Conservation (phyloP, 2,113 vertebrate genomes). For the Hymenochirus boettgeri region DNA sequence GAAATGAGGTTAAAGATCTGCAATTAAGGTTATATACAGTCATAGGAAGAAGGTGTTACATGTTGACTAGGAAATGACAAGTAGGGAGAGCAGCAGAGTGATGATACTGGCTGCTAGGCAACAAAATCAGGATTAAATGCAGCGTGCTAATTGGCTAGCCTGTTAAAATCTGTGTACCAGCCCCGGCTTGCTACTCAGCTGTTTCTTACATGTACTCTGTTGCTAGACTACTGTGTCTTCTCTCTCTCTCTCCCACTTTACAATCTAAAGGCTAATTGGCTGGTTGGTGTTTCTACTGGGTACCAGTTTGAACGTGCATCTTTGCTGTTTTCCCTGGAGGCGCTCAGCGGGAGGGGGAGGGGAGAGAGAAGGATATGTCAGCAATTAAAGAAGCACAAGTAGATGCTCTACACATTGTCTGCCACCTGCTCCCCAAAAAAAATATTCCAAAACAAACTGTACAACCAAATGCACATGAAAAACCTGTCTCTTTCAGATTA, state of each 20-base stretch:
- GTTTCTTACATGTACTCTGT: slow-evolving; percentile 65
- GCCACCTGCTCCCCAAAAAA: slow-evolving; percentile 67
- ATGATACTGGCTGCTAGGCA: slow-evolving; percentile 83
- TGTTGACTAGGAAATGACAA: slow-evolving; percentile 53
- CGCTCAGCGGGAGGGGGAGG: slow-evolving; percentile 37
- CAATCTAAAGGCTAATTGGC: slow-evolving; percentile 64
- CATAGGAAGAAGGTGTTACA: slow-evolving; percentile 49
- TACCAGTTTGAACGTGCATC: slow-evolving; percentile 70
- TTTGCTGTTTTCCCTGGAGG: slow-evolving; percentile 64
- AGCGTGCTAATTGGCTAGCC: slow-evolving; percentile 88
- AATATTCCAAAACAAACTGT: slow-evolving; percentile 52
- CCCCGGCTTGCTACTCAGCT: slow-evolving; percentile 85
- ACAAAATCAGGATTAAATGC: slow-evolving; percentile 84
- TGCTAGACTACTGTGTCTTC: slow-evolving; percentile 86
- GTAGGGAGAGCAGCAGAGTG: slow-evolving; percentile 50
- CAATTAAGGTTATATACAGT: slow-evolving; percentile 68
- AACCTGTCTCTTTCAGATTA: slow-evolving; percentile 44
- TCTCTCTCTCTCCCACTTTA: slow-evolving; percentile 52
- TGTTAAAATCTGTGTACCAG: slow-evolving; percentile 77
- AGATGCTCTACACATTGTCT: slow-evolving; percentile 66
- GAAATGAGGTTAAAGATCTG: slow-evolving; percentile 63
- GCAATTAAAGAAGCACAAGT: slow-evolving; percentile 82
- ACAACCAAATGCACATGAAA: slow-evolving; percentile 48
- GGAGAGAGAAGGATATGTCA: slow-evolving; percentile 53
- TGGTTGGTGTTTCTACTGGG: slow-evolving; percentile 70